These are phyloP conservation scores for Eupeodes latifasciatus DNA, from an alignment of 2,888 invertebrate species.

Conservation along the genomic window DNA sequence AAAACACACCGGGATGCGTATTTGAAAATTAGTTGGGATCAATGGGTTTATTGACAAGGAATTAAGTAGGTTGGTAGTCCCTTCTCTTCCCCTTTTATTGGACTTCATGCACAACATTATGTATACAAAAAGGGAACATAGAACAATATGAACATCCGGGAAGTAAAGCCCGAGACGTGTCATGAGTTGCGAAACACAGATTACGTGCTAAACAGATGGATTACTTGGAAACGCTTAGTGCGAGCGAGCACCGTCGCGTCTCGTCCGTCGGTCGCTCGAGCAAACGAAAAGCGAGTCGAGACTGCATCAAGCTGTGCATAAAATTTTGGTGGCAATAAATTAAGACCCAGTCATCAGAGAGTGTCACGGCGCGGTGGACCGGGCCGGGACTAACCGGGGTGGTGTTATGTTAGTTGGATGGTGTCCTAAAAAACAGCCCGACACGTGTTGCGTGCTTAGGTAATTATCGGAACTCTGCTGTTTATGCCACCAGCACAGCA, in stretches of 20 bases:
- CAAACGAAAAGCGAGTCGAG: conserved; percentile 3
- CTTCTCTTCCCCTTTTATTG: background rate
- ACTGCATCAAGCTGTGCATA: conserved; percentile 63
- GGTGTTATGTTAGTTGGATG: background rate
- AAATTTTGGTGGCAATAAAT: conserved; percentile 60
- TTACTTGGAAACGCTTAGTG: conserved; percentile 49
- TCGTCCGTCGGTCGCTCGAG: too few species aligned
- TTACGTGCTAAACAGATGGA: conserved; percentile 73
- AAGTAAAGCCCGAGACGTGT: conserved; percentile 58
- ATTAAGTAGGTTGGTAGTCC: conserved; percentile 13
- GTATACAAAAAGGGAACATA: background rate
- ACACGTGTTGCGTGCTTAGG: conserved; percentile 67
- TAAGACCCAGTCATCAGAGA: conserved; percentile 35
- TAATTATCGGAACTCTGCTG: conserved; percentile 46
- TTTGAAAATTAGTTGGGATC: conserved; percentile 48
- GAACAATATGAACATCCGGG: conserved; percentile 56
- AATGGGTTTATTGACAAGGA: conserved; percentile 54
- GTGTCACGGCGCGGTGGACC: background rate
- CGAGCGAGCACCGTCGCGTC: background rate
- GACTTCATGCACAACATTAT: background rate
- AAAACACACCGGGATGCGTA: conserved; percentile 34
- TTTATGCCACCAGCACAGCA: conserved; percentile 16
- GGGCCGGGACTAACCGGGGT: background rate
- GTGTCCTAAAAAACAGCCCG: conserved; percentile 23
- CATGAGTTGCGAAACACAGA: conserved; percentile 67